phyloP scores from a whole-genome alignment of 1,140 invertebrate genomes.

The Leptoteleia sp. region DNA sequence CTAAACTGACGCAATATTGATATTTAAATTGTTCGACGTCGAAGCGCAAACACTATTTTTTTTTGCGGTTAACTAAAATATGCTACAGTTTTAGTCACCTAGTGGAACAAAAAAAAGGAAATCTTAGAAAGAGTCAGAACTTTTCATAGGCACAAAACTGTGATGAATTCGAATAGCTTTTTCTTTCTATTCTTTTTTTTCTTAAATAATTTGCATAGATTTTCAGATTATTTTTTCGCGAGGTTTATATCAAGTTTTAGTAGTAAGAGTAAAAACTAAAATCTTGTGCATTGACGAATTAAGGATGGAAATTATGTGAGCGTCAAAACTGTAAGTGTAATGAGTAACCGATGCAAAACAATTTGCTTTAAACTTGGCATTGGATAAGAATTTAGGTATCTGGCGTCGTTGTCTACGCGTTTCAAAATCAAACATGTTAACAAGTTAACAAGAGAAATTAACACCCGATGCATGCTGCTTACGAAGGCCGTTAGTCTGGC shows the following conservation, averaged over 20 bases:
- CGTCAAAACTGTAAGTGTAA: constrained; percentile 17
- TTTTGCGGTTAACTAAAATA: too few species aligned
- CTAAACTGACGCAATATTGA: too few species aligned
- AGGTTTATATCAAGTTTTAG: neutral
- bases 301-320: constrained; percentile 7
- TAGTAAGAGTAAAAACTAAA: neutral
- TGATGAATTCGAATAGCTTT: too few species aligned
- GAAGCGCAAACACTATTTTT: too few species aligned
- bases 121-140: too few species aligned
- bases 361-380: constrained; percentile 39
- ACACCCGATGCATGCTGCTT: constrained; percentile 75
- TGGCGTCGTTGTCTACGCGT: constrained; percentile 47
- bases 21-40: too few species aligned
- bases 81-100: too few species aligned
- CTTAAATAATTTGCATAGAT: too few species aligned
- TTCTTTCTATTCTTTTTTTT: too few species aligned
- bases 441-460: constrained; percentile 73
- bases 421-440: constrained; percentile 63
- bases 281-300: constrained; percentile 4
- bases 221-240: too few species aligned
- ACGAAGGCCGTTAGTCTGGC: constrained; percentile 68
- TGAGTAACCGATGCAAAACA: constrained; percentile 38
- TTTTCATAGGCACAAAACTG: too few species aligned
- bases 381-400: constrained; percentile 63
- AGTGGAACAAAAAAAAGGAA: too few species aligned